Percentiles rank a stretch among this genome's conserved stretches.
These are phyloP conservation scores for Apis dorsata DNA, from an alignment of 1,140 invertebrate species.

Conservation along the genomic window DNA sequence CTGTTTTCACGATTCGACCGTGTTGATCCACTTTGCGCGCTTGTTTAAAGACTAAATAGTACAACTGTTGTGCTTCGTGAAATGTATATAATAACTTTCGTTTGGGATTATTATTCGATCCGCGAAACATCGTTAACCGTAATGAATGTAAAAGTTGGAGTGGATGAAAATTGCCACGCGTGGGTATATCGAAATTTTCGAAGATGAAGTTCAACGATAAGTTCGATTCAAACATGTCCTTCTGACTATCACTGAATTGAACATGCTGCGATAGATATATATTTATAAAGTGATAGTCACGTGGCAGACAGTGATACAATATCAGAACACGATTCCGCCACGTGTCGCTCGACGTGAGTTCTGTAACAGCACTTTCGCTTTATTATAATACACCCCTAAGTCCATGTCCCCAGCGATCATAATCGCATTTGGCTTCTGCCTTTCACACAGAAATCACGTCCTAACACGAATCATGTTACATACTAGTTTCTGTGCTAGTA, in stretches of 20 bases:
- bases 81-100: neutral
- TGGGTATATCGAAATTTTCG: neutral
- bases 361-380: constrained; percentile 66
- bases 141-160: neutral
- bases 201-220: neutral
- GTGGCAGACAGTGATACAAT: constrained; percentile 75
- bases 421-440: constrained; percentile 77
- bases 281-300: constrained; percentile 76
- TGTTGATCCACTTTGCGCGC: constrained; percentile 56
- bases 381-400: constrained; percentile 66
- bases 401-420: constrained; percentile 64
- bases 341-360: constrained; percentile 73
- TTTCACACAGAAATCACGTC: constrained; percentile 71
- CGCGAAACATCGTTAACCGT: no score
- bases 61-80: neutral
- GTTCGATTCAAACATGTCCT: neutral
- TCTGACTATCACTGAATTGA: constrained; percentile 22
- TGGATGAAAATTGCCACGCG: neutral
- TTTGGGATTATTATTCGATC: neutral
- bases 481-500: neutral
- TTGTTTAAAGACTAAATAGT: constrained; percentile 34
- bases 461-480: constrained; percentile 22
- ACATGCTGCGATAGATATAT: constrained; percentile 70
- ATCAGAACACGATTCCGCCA: constrained; percentile 69
- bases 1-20: constrained; percentile 52